phyloP scores from a whole-genome alignment of 2,113 vertebrate genomes.

The Trematocara variabile region DNA sequence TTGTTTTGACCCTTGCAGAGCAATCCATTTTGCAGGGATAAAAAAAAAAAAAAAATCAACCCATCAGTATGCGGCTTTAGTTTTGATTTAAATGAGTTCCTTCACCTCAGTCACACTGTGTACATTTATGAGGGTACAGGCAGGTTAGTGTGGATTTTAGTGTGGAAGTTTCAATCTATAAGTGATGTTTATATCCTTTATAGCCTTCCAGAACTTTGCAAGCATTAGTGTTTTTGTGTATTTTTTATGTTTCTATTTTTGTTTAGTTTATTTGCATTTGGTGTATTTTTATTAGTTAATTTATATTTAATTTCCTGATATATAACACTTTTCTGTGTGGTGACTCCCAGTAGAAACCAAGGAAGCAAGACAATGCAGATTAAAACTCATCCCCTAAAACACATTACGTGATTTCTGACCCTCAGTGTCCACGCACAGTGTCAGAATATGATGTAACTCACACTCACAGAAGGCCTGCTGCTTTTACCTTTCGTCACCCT shows the following conservation, averaged over 20 bases:
- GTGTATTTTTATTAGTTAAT: not conserved
- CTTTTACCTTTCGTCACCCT: conserved; percentile 10
- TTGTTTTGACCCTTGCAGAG: not conserved
- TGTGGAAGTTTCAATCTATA: not conserved
- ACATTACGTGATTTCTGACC: not conserved
- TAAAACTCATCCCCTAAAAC: not conserved
- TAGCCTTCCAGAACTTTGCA: not conserved
- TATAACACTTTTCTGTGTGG: not conserved
- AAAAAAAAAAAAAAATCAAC: not conserved
- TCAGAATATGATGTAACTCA: not conserved
- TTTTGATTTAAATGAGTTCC: not conserved
- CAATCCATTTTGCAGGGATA: not conserved
- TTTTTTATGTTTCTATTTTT: not conserved
- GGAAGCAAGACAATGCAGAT: not conserved
- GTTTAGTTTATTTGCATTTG: not conserved
- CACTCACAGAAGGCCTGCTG: not conserved
- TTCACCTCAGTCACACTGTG: not conserved
- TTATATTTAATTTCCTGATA: not conserved
- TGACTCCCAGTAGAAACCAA: not conserved
- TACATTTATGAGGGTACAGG: not conserved
- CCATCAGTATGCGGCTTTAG: not conserved
- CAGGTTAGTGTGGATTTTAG: not conserved
- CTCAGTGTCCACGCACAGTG: not conserved
- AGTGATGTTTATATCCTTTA: not conserved
- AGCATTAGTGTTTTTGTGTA: not conserved